Percentiles rank a stretch among this genome's conserved stretches.
phyloP scores from a whole-genome alignment of 2,888 invertebrate species.

The Lydus trimaculatus region DNA sequence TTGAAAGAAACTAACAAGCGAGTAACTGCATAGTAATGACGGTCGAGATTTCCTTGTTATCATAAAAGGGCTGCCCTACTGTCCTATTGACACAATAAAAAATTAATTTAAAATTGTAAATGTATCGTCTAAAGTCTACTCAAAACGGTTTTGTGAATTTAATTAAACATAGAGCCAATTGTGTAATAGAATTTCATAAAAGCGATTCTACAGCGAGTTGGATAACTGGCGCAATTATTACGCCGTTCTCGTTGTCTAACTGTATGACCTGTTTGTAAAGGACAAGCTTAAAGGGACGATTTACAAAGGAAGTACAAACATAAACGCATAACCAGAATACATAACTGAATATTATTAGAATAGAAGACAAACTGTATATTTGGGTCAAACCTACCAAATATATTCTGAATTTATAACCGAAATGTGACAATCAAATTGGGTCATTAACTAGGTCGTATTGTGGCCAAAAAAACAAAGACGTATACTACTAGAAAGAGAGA shows the following conservation, averaged over 20 bases:
- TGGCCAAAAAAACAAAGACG: not conserved
- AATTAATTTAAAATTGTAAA: not conserved
- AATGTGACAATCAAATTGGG: not conserved
- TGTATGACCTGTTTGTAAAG: not conserved
- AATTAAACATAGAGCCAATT: not conserved
- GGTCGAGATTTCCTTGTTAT: no score
- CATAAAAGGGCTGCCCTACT: not conserved
- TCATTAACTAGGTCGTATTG: not conserved
- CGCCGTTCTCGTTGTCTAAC: not conserved
- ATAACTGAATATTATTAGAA: not conserved
- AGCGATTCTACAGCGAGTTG: not conserved
- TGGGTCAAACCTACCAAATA: not conserved
- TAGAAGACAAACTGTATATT: not conserved
- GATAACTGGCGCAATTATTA: not conserved
- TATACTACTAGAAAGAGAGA: not conserved
- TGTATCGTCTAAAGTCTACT: no score
- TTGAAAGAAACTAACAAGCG: not conserved
- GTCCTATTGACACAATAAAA: not conserved
- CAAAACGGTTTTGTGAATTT: not conserved
- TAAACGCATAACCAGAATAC: not conserved
- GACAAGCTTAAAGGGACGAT: not conserved
- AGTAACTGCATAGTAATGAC: no score
- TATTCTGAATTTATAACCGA: not conserved
- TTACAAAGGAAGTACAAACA: slow-evolving; percentile 1
- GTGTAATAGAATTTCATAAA: not conserved